These are phyloP conservation scores for Leucozona laternaria DNA, from an alignment of 2,888 invertebrate genomes.

Conservation along the genomic window DNA sequence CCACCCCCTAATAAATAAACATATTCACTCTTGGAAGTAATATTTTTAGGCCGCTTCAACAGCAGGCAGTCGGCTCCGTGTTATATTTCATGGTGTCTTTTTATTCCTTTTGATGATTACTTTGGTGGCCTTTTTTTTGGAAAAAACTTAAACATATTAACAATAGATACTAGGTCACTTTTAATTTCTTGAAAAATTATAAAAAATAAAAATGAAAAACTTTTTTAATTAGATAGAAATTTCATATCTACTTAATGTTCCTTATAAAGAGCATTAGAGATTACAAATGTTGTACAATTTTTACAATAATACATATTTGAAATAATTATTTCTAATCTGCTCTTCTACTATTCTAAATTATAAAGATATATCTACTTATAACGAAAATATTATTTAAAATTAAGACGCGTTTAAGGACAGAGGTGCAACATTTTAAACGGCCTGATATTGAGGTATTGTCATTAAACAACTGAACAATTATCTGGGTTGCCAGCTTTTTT, in stretches of 20 bases:
- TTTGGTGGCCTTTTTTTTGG: not conserved
- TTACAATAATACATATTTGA: no score
- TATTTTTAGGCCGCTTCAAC: not conserved
- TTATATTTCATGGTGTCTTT: constrained; percentile 13
- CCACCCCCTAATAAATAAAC: constrained; percentile 22
- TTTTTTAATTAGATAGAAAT: not conserved
- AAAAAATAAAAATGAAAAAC: not conserved
- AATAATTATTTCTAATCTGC: no score
- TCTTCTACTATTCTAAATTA: no score
- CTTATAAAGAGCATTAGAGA: no score
- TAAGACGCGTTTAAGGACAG: no score
- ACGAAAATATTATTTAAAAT: no score
- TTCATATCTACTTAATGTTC: not conserved
- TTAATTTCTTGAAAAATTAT: not conserved
- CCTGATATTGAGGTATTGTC: no score
- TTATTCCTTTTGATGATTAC: constrained; percentile 14
- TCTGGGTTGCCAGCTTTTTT: no score
- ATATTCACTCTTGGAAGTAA: not conserved
- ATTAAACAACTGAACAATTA: no score
- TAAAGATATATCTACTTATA: no score
- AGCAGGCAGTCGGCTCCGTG: constrained; percentile 6
- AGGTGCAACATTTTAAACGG: no score
- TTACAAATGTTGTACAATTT: no score
- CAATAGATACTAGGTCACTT: not conserved
- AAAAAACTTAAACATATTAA: constrained; percentile 1